Percentiles rank a stretch among this genome's conserved stretches.
These are phyloP conservation scores for Drosophila ercepeae DNA, from an alignment of 1,140 invertebrate genomes.

Conservation along the genomic window DNA sequence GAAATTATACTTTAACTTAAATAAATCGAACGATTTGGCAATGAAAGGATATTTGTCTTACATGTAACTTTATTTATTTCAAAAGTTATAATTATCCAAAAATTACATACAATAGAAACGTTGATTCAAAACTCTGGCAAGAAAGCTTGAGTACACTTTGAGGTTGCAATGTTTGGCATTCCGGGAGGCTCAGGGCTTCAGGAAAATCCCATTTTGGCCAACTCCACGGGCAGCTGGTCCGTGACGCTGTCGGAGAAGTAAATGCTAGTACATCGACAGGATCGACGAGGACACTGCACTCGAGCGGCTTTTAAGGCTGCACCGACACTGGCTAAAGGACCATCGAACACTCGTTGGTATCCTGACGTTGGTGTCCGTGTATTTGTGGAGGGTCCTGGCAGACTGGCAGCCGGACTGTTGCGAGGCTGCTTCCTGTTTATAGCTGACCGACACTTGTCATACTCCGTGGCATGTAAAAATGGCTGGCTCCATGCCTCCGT, in stretches of 20 bases:
- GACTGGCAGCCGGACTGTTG: slow-evolving; percentile 13
- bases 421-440: slow-evolving; percentile 46
- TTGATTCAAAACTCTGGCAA: background rate
- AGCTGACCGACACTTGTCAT: slow-evolving; percentile 63
- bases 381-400: slow-evolving; percentile 40
- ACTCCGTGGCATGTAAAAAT: slow-evolving; percentile 47
- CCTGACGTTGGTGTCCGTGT: slow-evolving; percentile 17
- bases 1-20: no score
- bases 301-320: slow-evolving; percentile 18
- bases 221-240: background rate
- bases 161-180: background rate
- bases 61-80: no score
- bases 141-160: background rate
- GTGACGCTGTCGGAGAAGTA: background rate
- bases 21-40: no score
- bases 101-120: background rate
- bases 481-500: slow-evolving; percentile 16
- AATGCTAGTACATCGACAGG: slow-evolving; percentile 15
- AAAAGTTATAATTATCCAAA: no score
- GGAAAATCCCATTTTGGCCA: background rate
- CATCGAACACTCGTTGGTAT: slow-evolving; percentile 28
- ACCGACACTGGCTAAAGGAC: slow-evolving; percentile 15
- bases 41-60: no score
- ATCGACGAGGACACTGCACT: slow-evolving; percentile 22
- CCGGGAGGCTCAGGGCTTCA: slow-evolving; percentile 8